phyloP scores from a whole-genome alignment of 2,888 invertebrate species.

The Epistrophe eligans region DNA sequence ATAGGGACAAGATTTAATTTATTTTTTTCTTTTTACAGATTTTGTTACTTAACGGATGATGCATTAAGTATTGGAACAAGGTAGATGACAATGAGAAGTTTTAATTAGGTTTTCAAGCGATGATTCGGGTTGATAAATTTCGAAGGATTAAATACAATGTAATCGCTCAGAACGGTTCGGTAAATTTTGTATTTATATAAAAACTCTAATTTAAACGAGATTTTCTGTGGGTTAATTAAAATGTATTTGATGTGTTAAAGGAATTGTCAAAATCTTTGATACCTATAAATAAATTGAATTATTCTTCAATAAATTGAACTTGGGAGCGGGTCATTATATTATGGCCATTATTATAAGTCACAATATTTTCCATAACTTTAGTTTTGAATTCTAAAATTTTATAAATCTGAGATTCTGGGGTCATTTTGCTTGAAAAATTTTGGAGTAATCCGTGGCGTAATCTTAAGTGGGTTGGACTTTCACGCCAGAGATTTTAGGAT shows the following conservation, averaged over 20 bases:
- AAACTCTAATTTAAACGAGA: constrained; percentile 1
- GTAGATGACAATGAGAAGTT: constrained; percentile 33
- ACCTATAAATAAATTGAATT: neutral
- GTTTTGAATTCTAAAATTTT: too few species aligned
- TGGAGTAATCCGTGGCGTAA: too few species aligned
- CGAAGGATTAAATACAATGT: neutral
- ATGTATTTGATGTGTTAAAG: neutral
- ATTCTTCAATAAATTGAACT: neutral
- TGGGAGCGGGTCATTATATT: neutral
- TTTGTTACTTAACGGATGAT: constrained; percentile 42
- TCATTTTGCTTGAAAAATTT: too few species aligned
- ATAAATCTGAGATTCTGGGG: too few species aligned
- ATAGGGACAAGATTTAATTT: constrained; percentile 51
- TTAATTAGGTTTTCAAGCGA: constrained; percentile 61
- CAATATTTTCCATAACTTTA: too few species aligned
- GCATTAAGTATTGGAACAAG: constrained; percentile 18
- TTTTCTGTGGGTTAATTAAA: neutral
- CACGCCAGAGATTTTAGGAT: too few species aligned
- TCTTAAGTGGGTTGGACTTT: too few species aligned
- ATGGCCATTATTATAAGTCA: too few species aligned
- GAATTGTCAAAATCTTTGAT: neutral
- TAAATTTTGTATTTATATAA: neutral
- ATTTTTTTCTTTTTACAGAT: constrained; percentile 41
- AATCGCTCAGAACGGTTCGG: constrained; percentile 7
- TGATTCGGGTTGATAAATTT: constrained; percentile 25